Evolutionary conservation across 2,797 vertebrate genomes (phyloP).

Genomic region (Halcyon badia): DNA sequence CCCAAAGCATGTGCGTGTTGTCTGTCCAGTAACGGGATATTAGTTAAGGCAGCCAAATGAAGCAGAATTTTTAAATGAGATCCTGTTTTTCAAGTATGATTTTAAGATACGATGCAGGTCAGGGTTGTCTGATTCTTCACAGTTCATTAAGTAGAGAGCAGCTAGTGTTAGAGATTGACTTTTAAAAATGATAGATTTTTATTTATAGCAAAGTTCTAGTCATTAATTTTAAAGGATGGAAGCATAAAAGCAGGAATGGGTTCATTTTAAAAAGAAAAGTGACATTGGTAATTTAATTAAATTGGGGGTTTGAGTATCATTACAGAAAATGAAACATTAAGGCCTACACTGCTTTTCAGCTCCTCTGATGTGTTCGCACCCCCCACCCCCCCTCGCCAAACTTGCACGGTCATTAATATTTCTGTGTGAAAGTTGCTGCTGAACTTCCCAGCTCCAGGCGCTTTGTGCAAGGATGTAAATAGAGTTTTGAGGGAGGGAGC

Average conservation of each 20-base stretch:
- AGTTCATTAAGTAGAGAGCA: constrained; percentile 80
- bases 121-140: constrained; percentile 74
- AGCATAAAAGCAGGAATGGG: constrained; percentile 74
- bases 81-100: constrained; percentile 24
- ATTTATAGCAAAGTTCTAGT: constrained; percentile 78
- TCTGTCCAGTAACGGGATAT: not conserved
- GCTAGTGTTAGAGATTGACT: constrained; percentile 72
- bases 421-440: not conserved
- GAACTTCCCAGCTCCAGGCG: not conserved
- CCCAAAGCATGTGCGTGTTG: not conserved
- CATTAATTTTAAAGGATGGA: constrained; percentile 79
- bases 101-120: constrained; percentile 49
- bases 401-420: not conserved
- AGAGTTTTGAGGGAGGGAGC: not conserved
- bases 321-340: constrained; percentile 77
- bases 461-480: not conserved
- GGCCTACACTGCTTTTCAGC: constrained; percentile 64
- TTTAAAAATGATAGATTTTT: constrained; percentile 81
- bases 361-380: not conserved
- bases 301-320: constrained; percentile 73
- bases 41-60: constrained; percentile 34
- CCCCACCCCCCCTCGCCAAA: not conserved
- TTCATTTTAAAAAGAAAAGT: constrained; percentile 70
- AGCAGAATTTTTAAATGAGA: constrained; percentile 60
- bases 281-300: constrained; percentile 84